phyloP scores from a whole-genome alignment of 2,113 vertebrate species.

The Casuarius casuarius region DNA sequence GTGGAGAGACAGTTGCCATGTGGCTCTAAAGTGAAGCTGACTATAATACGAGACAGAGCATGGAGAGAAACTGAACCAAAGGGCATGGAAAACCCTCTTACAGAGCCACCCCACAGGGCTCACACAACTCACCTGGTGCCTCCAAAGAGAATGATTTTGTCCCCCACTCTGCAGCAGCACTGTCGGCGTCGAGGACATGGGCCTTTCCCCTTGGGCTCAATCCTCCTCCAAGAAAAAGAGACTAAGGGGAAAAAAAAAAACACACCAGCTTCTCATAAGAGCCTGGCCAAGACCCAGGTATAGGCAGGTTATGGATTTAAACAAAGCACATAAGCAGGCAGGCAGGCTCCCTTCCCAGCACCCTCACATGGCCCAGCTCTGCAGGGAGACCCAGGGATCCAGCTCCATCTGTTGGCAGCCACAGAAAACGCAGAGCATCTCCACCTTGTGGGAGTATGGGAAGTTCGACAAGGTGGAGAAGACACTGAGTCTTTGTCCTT shows the following conservation, averaged over 20 bases:
- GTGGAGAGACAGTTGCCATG: neutral
- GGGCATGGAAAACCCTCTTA: neutral
- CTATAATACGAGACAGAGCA: fast-evolving
- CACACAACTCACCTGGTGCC: conserved; percentile 89
- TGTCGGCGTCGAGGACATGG: conserved; percentile 94
- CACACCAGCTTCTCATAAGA: neutral
- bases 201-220: conserved; percentile 94
- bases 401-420: conserved; percentile 59
- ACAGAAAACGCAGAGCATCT: neutral
- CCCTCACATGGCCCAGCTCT: fast-evolving
- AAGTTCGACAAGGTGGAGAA: neutral
- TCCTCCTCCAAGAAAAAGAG: conserved; percentile 90
- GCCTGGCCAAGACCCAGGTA: neutral
- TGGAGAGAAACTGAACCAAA: neutral
- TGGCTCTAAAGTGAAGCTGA: neutral
- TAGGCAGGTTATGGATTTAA: neutral
- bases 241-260: conserved; percentile 52
- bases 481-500: neutral
- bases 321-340: neutral
- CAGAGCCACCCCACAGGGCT: neutral
- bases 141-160: conserved; percentile 96
- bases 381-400: neutral
- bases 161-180: conserved; percentile 97
- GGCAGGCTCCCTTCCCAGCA: neutral
- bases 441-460: neutral